Conservation (phyloP, 2,113 vertebrate species). For the Alexandromys fortis region DNA sequence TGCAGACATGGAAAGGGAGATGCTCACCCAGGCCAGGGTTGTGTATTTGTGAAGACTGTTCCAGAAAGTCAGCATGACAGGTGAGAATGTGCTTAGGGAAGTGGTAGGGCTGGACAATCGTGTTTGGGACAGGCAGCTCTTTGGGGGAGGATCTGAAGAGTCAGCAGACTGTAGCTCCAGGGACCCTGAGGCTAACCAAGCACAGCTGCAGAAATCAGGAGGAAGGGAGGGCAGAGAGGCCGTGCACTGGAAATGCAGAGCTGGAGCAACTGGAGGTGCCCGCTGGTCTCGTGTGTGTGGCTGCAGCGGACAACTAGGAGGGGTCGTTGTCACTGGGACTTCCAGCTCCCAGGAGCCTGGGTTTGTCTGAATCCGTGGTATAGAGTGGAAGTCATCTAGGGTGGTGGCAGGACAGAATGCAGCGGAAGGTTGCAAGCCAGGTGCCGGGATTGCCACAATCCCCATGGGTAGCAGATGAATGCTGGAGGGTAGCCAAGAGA, state of each 20-base stretch:
- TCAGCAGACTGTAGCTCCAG: background rate
- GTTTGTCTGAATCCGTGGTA: background rate
- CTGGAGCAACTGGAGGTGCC: background rate
- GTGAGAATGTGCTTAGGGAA: background rate
- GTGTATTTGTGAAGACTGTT: background rate
- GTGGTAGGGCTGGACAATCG: background rate
- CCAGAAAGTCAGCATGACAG: background rate
- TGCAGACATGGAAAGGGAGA: background rate
- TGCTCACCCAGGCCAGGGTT: background rate
- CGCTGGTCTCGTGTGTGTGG: background rate
- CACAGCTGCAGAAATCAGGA: background rate
- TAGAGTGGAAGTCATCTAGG: background rate
- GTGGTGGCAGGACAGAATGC: background rate
- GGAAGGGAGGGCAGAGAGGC: background rate
- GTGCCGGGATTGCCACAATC: background rate
- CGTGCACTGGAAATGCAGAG: background rate
- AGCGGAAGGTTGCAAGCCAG: background rate
- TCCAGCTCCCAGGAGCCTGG: background rate
- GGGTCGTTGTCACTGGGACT: background rate
- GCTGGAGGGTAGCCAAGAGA: constrained; percentile 4
- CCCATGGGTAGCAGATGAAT: background rate
- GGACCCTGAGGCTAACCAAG: background rate
- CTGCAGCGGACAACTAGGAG: background rate
- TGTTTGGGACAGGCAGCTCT: background rate
- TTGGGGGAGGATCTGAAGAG: background rate